Conservation (phyloP, 1,140 invertebrate species). For the Conus betulinus region DNA sequence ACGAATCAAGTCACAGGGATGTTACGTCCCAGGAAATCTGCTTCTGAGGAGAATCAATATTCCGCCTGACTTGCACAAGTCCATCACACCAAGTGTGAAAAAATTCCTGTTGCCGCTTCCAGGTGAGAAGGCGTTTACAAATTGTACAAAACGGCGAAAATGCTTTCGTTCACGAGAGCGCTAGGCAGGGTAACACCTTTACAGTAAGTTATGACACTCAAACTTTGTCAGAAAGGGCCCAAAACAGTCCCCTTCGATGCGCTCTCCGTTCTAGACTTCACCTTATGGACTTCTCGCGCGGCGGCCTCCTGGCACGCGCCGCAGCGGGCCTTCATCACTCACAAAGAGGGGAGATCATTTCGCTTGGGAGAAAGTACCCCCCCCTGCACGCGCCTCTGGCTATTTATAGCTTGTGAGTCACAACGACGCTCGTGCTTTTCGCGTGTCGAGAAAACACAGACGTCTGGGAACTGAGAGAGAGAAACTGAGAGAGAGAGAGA, state of each 20-base stretch:
- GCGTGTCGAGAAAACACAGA: neutral
- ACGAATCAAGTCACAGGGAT: neutral
- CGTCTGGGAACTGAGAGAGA: neutral
- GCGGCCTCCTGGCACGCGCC: neutral
- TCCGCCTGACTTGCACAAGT: neutral
- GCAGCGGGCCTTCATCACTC: neutral
- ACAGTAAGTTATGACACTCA: too few relatives aligned
- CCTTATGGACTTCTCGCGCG: neutral
- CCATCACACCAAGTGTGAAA: neutral
- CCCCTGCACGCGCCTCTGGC: neutral
- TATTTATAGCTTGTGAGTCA: conserved; percentile 8
- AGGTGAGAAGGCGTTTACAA: too few relatives aligned
- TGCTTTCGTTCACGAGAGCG: too few relatives aligned
- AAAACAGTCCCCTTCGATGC: neutral
- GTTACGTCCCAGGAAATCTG: neutral
- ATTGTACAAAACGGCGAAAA: too few relatives aligned
- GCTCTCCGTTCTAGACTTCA: neutral
- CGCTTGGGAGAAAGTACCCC: too few relatives aligned
- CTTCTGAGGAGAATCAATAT: neutral
- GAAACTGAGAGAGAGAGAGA: neutral
- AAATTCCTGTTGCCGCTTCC: neutral
- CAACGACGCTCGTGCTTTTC: neutral
- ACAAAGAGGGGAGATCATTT: too few relatives aligned
- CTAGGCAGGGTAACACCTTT: too few relatives aligned
- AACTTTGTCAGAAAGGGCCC: too few relatives aligned